These are phyloP conservation scores for Eurystomus gularis DNA, from an alignment of 2,113 vertebrate genomes.

Conservation along the genomic window DNA sequence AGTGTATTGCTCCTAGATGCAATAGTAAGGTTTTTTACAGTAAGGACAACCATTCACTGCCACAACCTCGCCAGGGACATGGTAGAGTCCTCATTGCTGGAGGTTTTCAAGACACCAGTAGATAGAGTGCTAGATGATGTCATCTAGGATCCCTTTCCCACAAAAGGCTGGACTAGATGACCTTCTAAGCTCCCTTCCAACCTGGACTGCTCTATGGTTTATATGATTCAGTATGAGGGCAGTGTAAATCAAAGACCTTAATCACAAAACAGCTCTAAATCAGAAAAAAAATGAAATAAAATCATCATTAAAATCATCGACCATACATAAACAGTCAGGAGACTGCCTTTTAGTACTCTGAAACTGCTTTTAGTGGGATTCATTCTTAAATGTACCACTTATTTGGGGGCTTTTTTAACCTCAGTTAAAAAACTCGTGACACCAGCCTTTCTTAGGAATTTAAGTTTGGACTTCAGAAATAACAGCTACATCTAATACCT, in stretches of 20 bases:
- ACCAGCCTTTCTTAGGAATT: not conserved
- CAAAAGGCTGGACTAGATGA: not conserved
- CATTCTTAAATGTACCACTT: not conserved
- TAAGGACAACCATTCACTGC: not conserved
- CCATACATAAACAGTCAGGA: not conserved
- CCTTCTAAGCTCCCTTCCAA: not conserved
- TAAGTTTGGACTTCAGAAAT: not conserved
- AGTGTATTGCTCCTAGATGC: not conserved
- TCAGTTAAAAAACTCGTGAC: not conserved
- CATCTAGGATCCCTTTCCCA: not conserved
- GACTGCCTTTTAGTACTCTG: not conserved
- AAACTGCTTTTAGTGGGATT: not conserved
- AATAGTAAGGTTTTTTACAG: not conserved
- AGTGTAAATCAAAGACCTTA: not conserved
- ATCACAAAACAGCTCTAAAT: not conserved
- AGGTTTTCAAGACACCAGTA: not conserved
- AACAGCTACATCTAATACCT: not conserved
- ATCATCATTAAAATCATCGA: not conserved
- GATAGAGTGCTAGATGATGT: not conserved
- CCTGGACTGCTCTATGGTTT: not conserved
- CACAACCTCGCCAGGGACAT: not conserved
- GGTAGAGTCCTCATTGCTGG: not conserved
- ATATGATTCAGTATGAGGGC: not conserved
- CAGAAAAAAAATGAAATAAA: not conserved
- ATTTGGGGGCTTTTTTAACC: not conserved